Evolutionary conservation across 2,113 vertebrate species (phyloP).

Genomic region (Hippopotamus amphibius): DNA sequence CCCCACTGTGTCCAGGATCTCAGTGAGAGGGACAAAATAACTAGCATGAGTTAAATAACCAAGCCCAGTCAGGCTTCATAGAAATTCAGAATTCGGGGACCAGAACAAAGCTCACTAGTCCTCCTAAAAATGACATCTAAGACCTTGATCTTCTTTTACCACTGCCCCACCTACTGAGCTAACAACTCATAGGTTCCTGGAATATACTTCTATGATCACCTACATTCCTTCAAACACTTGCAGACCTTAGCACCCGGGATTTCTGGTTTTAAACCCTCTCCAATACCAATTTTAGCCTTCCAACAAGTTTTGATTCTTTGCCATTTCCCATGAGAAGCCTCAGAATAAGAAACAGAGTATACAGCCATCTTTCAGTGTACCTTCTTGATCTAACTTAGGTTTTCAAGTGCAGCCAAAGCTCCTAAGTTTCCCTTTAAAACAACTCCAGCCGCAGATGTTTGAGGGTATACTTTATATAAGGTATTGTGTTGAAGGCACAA

Average conservation of each 20-base stretch:
- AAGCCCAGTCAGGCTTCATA: not conserved
- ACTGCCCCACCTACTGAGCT: not conserved
- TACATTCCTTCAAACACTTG: constrained; percentile 22
- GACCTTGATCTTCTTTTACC: constrained; percentile 11
- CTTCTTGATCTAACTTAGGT: constrained; percentile 30
- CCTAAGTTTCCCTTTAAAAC: not conserved
- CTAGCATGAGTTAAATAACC: not conserved
- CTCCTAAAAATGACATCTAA: not conserved
- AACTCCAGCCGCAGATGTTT: not conserved
- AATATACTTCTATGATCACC: not conserved
- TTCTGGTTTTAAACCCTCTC: not conserved
- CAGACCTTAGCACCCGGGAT: not conserved
- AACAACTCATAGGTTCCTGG: not conserved
- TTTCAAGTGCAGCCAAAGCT: constrained; percentile 7
- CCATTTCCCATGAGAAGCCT: not conserved
- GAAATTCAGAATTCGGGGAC: constrained; percentile 24
- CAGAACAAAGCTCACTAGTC: not conserved
- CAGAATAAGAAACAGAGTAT: not conserved
- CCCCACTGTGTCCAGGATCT: not conserved
- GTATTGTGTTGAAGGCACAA: not conserved
- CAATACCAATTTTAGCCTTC: constrained; percentile 30
- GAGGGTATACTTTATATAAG: not conserved
- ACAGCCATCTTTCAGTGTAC: not conserved
- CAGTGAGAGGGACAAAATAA: not conserved
- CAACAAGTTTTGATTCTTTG: constrained; percentile 50